Evolutionary conservation across 2,888 invertebrate genomes (phyloP), one percentile per base, ranked within the genome.

Genomic region (Mythimna vitellina): DNA sequence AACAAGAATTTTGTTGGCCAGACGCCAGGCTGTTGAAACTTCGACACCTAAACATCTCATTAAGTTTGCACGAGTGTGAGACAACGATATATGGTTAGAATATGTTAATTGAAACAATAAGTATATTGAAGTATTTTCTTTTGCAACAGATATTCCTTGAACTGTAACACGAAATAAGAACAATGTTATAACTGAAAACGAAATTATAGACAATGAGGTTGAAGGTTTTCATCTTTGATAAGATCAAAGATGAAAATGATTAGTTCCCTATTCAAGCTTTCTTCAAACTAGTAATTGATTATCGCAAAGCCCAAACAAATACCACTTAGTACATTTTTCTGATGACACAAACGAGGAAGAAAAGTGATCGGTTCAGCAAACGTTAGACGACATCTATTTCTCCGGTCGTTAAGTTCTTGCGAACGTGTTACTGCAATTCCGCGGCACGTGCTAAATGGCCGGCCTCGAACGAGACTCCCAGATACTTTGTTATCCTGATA

Each of bases 401-500:
- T 76, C 81, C 84, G 88, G 89, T 94, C 93, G 94, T 95, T 94
- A 94, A 93, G 90, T 94, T 90, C 91, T 75, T 86, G 93, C 93
- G 86, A 92, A 94, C 95, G 95, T 95, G 94, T 93, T 88, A 89
- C 90, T 81, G 89, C 92, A 90, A 89, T 93, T 90, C 84, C 87
- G 86, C 82, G 89, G 91, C 92, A 96, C 96, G 96, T 96, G 96
- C 95, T 95, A 96, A 95, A 94, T 93, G 94, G 91, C 88, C 86
- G 88, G 90, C 91, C 91, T 92, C 92, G 90, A 90, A 88, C 83
- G 89, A 88, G 84, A 86, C 92, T 93, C 92, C 91, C 88, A 89
- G 91, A 89, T 92, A 94, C 93, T 95, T 95, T 95, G 95, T 95
- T 95, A 93, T 92, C 93, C 94, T 91, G 92, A 89, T 94, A 95